Evolutionary conservation across 2,797 vertebrate species (phyloP), one percentile per base, ranked within the genome.

Genomic region (Mormyrus hasselquistii): DNA sequence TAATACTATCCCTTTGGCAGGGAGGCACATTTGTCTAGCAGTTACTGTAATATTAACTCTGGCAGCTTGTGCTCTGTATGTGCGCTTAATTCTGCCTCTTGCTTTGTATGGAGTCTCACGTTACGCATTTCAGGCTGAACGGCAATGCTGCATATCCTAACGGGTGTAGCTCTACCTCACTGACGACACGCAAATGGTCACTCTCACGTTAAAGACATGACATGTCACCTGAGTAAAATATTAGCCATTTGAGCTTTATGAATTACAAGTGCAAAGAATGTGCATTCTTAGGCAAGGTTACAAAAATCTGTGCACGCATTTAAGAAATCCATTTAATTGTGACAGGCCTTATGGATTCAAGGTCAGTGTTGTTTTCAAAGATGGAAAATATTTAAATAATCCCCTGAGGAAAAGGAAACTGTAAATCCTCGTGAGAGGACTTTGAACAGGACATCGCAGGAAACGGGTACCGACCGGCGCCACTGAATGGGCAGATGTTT

Each of bases 241-340:
- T 44, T 4, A n/a, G 19, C 76, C 4, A 47, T 44, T 47, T 8
- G 76, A 19, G 9, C 76, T 82, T 10, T n/a, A 19, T 82, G 89
- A 91, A 93, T 93, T 92, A 92, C 92, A 93, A 92, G 91, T 90
- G 89, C 49, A 89, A 55, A 92, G 91, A 93, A 93, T 90, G 92
- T 91, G 91, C 90, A 86, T 76, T 88, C 87, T 16, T 76, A 41
- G 62, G 89, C 89, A 4, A 38, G 90, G 14, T n/a, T 19, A 19
- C 16, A n/a, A 14, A 44, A 79, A 19, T 44, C 2, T 44, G 38
- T 2, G n/a, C 1, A 2, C 44, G 73, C 73, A 44, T 41, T 6
- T 19, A 79, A 41, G 38, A 79, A 34, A 41, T 76, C 65, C 88
- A 88, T 91, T 91, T 90, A 90, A 93, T 91, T 92, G 90, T 89